Conservation (phyloP, 2,113 vertebrate species). For the Carassius auratus region DNA sequence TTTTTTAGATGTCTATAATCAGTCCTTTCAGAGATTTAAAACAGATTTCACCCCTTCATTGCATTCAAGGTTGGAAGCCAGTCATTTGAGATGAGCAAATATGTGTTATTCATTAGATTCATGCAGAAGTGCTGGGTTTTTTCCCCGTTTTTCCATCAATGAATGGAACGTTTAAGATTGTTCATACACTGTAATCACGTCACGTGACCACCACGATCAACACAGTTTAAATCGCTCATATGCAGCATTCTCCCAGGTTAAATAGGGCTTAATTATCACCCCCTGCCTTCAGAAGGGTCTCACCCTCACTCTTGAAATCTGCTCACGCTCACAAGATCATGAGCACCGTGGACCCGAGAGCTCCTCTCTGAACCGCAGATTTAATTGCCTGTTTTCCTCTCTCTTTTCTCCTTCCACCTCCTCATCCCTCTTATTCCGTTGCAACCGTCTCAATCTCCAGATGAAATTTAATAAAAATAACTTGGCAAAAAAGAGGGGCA, state of each 20-base stretch:
- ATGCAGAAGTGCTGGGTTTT: slow-evolving; percentile 5
- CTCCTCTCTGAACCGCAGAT: slow-evolving; percentile 41
- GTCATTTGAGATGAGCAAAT: slow-evolving; percentile 15
- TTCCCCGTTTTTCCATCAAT: not conserved
- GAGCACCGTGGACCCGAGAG: slow-evolving; percentile 43
- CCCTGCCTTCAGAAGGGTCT: slow-evolving; percentile 39
- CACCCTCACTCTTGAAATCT: slow-evolving; percentile 36
- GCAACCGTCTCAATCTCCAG: slow-evolving; percentile 45
- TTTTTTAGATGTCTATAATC: not conserved
- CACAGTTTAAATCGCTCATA: not conserved
- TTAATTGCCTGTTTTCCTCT: slow-evolving; percentile 45
- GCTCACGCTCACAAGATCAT: slow-evolving; percentile 41
- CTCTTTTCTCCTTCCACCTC: not conserved
- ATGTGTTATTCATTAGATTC: not conserved
- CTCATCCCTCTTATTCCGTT: slow-evolving; percentile 24
- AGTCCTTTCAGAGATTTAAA: not conserved
- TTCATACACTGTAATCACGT: slow-evolving; percentile 31
- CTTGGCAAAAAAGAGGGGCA: slow-evolving; percentile 15
- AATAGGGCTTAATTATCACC: slow-evolving; percentile 57
- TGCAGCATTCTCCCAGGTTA: slow-evolving; percentile 31
- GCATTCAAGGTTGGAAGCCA: not conserved
- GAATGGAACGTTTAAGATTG: not conserved
- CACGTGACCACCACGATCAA: not conserved
- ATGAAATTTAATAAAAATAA: slow-evolving; percentile 55
- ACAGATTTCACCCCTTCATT: not conserved